phyloP scores from a whole-genome alignment of 2,113 vertebrate species.

The Passer montanus region DNA sequence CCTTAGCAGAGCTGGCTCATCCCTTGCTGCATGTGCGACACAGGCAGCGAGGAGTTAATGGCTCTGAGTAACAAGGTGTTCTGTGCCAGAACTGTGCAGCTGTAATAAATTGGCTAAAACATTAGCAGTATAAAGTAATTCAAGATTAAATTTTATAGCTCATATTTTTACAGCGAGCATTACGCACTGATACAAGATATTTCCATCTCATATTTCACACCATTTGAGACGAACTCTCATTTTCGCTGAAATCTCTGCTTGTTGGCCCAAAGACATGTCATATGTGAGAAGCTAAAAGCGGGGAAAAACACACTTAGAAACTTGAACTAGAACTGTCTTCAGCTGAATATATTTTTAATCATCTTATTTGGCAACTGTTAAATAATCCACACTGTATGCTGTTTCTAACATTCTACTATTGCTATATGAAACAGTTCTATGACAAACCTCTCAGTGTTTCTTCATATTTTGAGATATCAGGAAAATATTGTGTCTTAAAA shows the following conservation, averaged over 20 bases:
- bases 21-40: background rate
- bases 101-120: constrained; percentile 50
- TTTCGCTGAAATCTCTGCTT: background rate
- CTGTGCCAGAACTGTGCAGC: background rate
- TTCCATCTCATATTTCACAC: constrained; percentile 48
- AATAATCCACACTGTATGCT: constrained; percentile 25
- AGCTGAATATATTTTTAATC: constrained; percentile 55
- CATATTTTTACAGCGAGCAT: constrained; percentile 39
- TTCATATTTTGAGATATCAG: background rate
- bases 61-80: constrained; percentile 7
- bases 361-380: constrained; percentile 56
- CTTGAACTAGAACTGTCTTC: constrained; percentile 49
- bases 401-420: constrained; percentile 6
- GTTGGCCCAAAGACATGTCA: constrained; percentile 14
- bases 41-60: background rate
- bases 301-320: constrained; percentile 38
- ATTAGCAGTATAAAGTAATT: constrained; percentile 52
- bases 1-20: background rate
- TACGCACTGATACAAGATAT: constrained; percentile 18
- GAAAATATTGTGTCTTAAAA: background rate
- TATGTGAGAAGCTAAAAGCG: constrained; percentile 30
- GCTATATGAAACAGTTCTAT: constrained; percentile 13
- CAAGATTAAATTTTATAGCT: constrained; percentile 48
- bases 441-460: background rate
- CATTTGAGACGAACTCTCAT: background rate